Evolutionary conservation across 1,140 invertebrate genomes (phyloP).

Genomic region (Schlechtendalia chinensis): DNA sequence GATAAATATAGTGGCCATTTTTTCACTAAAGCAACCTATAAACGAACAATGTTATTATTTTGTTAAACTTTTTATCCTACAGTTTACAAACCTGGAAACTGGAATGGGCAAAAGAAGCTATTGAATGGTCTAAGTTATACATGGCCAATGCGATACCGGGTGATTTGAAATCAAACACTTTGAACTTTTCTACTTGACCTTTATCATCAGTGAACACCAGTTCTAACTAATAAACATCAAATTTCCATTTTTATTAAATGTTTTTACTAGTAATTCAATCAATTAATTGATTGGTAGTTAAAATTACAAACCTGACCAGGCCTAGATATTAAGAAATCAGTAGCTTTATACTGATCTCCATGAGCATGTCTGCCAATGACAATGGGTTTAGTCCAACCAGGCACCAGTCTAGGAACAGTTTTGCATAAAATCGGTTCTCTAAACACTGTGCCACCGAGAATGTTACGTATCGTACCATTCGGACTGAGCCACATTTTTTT

Average conservation of each 20-base stretch:
- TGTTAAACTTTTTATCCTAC: neutral
- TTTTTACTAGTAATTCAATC: neutral
- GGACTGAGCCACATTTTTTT: constrained; percentile 93
- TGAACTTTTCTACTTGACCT: constrained; percentile 59
- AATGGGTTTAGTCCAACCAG: constrained; percentile 79
- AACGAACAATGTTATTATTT: constrained; percentile 29
- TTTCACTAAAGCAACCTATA: constrained; percentile 72
- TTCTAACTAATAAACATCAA: constrained; percentile 61
- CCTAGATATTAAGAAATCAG: constrained; percentile 72
- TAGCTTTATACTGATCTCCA: constrained; percentile 89
- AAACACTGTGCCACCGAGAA: constrained; percentile 87
- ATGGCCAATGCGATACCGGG: constrained; percentile 79
- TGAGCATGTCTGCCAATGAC: constrained; percentile 86
- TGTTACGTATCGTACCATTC: constrained; percentile 89
- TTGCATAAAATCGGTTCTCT: constrained; percentile 86
- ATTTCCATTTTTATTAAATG: neutral
- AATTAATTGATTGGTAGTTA: neutral
- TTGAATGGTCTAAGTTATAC: constrained; percentile 89
- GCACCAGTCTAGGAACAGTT: constrained; percentile 82
- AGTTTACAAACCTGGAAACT: constrained; percentile 66
- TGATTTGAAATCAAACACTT: constrained; percentile 59
- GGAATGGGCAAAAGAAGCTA: constrained; percentile 77
- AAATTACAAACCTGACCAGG: constrained; percentile 64
- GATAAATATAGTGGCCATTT: constrained; percentile 82
- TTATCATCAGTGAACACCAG: constrained; percentile 66